Evolutionary conservation across 2,888 invertebrate genomes (phyloP), one percentile per base, ranked within the genome.

Genomic region (Hypsopygia costalis): DNA sequence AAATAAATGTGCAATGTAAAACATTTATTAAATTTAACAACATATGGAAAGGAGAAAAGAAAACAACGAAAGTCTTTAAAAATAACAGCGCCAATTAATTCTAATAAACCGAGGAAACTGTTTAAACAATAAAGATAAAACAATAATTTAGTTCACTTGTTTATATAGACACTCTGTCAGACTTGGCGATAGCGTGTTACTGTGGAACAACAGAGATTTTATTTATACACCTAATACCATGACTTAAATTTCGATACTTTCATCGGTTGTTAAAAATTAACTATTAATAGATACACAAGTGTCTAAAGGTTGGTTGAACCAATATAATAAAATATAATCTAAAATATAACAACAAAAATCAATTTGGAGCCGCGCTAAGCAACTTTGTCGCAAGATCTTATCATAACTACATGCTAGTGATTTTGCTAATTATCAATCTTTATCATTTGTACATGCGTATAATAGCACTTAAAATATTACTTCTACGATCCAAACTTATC

Each of bases 31-130:
- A 60, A 61, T 76, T 75, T 69, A 78, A 82, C 74, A 86, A 83
- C 76, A 77, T 69, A 69, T 65, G 59, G 64, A 62, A 62, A 66
- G 68, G 72, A 74, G 63, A 69, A 71, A 70, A 59, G 58, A 8
- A 76, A 80, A 67, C 65, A 75, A 76, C 64, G 57, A 73, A 70
- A 70, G 4, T 4, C 29, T 71, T 74, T 81, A 66, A 73, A 75
- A 75, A 81, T 76, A 87, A 86, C 86, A 87, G 81, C 82, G 86
- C 85, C 83, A 78, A 87, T 81, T 76, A 79, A 62, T 63, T 16
- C 65, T 74, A 75, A 66, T 64, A 64, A 62, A 66, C 69, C 22
- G 30, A 30, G 29, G 20, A 59, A 56, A 63, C 52, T 8, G 36
- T 30, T 36, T 25, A 25, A 25, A 25, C n/a, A 25, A 25, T 25